These are phyloP conservation scores for Ichneumoninae sp. DNA, from an alignment of 2,888 invertebrate genomes.

Conservation along the genomic window DNA sequence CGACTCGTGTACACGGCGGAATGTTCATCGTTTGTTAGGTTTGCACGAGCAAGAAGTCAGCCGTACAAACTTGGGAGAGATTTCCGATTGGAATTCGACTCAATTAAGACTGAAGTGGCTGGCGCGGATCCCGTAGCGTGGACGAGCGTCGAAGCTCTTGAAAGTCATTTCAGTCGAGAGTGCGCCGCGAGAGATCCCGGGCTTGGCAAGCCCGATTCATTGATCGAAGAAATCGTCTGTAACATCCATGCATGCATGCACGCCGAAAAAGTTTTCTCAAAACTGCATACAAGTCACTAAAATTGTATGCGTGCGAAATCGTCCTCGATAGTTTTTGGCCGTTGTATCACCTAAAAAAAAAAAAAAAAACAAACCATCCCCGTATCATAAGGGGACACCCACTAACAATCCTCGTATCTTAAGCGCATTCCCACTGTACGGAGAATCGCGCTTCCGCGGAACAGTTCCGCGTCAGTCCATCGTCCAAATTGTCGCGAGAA, in stretches of 20 bases:
- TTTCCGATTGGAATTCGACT: slow-evolving; percentile 21
- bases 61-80: not conserved
- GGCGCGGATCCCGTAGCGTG: not conserved
- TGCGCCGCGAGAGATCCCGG: not conserved
- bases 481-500: slow-evolving; percentile 32
- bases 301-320: not conserved
- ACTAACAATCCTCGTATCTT: not conserved
- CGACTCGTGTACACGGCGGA: not conserved
- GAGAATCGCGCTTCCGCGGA: not conserved
- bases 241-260: not conserved
- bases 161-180: slow-evolving; percentile 4
- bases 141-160: not conserved
- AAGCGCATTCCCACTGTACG: not conserved
- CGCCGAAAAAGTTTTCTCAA: not conserved
- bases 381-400: no score
- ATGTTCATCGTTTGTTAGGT: slow-evolving; percentile 1
- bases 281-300: not conserved
- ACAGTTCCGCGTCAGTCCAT: not conserved
- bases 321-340: not conserved
- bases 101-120: slow-evolving; percentile 22
- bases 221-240: not conserved
- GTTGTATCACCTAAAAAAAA: no score
- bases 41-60: not conserved
- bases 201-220: not conserved
- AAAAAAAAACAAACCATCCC: not conserved